phyloP scores from a whole-genome alignment of 2,113 vertebrate species.

The Macaca nemestrina region DNA sequence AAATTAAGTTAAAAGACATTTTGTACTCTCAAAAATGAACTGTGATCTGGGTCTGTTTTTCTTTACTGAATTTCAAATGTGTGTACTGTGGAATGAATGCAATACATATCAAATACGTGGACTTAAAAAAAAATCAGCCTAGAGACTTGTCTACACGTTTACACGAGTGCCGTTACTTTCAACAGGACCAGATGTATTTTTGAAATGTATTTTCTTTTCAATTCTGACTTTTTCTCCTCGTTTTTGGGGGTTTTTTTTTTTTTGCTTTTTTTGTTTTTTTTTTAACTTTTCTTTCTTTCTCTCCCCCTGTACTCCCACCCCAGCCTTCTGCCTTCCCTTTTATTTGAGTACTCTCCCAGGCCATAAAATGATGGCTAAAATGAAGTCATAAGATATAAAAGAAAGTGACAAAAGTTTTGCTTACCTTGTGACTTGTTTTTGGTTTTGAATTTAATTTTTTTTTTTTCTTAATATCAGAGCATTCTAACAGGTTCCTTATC shows the following conservation, averaged over 20 bases:
- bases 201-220: slow-evolving; percentile 48
- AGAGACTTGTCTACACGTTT: not conserved
- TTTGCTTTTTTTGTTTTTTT: not conserved
- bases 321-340: not conserved
- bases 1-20: not conserved
- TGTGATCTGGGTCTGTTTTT: not conserved
- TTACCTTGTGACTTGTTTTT: not conserved
- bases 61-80: not conserved
- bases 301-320: accelerated
- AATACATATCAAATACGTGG: not conserved
- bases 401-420: not conserved
- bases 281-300: not conserved
- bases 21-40: not conserved
- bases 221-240: slow-evolving; percentile 7
- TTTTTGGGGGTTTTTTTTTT: not conserved
- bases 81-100: not conserved
- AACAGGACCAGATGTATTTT: slow-evolving; percentile 59
- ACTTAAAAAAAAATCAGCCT: not conserved
- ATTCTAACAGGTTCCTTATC: not conserved
- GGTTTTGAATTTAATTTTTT: not conserved
- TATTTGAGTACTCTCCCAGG: not conserved
- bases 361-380: not conserved
- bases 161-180: slow-evolving; percentile 26
- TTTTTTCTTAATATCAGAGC: not conserved
- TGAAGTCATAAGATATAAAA: not conserved